Percentiles rank a stretch among this genome's conserved stretches.
These are phyloP conservation scores for Carposina sasakii DNA, from an alignment of 1,140 invertebrate species.

Conservation along the genomic window DNA sequence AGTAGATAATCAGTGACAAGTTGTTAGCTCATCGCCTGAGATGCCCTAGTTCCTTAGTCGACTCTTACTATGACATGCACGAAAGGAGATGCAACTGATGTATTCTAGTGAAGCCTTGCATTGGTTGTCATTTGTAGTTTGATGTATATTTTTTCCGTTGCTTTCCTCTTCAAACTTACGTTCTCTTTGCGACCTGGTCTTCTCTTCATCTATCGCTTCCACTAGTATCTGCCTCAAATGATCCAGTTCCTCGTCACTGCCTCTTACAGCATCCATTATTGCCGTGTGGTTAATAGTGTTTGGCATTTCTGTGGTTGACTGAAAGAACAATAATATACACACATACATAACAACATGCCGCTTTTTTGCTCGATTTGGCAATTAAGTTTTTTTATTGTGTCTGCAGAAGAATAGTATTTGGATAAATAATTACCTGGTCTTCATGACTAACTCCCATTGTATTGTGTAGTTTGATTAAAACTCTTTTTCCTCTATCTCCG, in stretches of 20 bases:
- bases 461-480: slow-evolving; percentile 67
- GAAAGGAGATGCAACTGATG: too few species aligned
- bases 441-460: slow-evolving; percentile 38
- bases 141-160: neutral
- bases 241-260: slow-evolving; percentile 48
- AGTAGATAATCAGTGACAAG: too few species aligned
- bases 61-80: too few species aligned
- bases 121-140: neutral
- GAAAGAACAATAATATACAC: slow-evolving; percentile 7
- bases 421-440: slow-evolving; percentile 30
- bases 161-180: slow-evolving; percentile 44
- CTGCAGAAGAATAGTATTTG: neutral
- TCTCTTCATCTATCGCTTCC: slow-evolving; percentile 62
- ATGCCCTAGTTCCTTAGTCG: too few species aligned
- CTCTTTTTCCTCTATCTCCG: slow-evolving; percentile 70
- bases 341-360: too few species aligned
- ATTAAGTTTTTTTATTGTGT: neutral
- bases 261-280: slow-evolving; percentile 32
- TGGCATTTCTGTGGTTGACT: slow-evolving; percentile 13
- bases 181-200: slow-evolving; percentile 38
- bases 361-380: too few species aligned
- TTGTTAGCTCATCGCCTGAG: too few species aligned
- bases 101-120: too few species aligned
- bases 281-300: too few species aligned
- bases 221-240: slow-evolving; percentile 44